Base-by-base conservation (phyloP, 1,140 invertebrate genomes). In the Oryzaephilus surinamensis region DNA sequence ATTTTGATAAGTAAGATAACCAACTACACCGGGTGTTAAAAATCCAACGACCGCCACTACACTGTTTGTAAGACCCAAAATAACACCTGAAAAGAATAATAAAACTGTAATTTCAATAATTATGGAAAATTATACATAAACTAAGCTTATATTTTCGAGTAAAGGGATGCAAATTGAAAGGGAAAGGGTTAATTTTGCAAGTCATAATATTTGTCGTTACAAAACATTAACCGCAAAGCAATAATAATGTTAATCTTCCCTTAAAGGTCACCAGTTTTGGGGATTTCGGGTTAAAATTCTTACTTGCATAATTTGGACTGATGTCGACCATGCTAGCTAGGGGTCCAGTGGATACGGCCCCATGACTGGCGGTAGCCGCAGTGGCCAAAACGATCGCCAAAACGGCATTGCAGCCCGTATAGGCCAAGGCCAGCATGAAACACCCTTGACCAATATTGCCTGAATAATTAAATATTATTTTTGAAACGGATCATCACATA, bases 261-360 rank as follows among this genome's bases (percentile, higher is more conserved):
- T 24, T 24, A 10, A 24, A 24, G n/a, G n/a, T n/a, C n/a, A n/a
- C n/a, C n/a, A n/a, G n/a, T n/a, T n/a, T n/a, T n/a, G n/a, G n/a
- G n/a, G n/a, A n/a, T n/a, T n/a, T n/a, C n/a, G n/a, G n/a, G n/a
- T n/a, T n/a, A n/a, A 6, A n/a, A 1, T 15, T 57, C 56, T 59
- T 51, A 66, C 72, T 71, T n/a, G 76, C 76, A 58, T 76, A 79
- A 61, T 81, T 81, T 1, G 79, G 77, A 26, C 75, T 73, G 8
- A 80, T 58, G 43, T 81, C 79, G 2, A 81, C 74, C 17, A 78
- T 64, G 12, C 63, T 70, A 1, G 77, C 69, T 21, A 81, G 54
- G 0, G 70, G 70, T 2, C 77, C 77, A 0, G 76, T 73, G 0
- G 78, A 79, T 1, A 77, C 67, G 0, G 77, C 73, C 2, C 79